Evolutionary conservation across 2,797 vertebrate species (phyloP).

Genomic region (Ctenopoma kingsleyae): DNA sequence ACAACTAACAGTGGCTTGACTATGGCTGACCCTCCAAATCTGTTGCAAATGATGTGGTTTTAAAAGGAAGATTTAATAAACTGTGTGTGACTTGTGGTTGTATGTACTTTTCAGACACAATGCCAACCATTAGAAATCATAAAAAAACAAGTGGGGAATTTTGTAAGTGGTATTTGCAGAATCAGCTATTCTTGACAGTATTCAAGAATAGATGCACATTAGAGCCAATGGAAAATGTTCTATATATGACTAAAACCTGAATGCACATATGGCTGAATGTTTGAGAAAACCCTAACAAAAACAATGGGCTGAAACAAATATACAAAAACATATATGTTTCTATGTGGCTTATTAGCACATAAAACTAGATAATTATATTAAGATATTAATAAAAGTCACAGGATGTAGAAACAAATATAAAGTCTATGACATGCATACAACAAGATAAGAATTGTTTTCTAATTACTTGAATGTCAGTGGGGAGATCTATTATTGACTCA

Average conservation of each 20-base stretch:
- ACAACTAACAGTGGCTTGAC: conserved; percentile 31
- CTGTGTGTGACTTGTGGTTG: conserved; percentile 35
- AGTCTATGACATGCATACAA: not conserved
- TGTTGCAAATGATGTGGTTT: conserved; percentile 57
- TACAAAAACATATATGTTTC: not conserved
- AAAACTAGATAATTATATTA: not conserved
- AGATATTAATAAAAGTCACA: not conserved
- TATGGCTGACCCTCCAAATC: conserved; percentile 40
- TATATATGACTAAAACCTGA: conserved; percentile 14
- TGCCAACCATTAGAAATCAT: conserved; percentile 41
- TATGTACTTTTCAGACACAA: conserved; percentile 37
- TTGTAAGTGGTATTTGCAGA: conserved; percentile 42
- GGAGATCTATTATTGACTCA: conserved; percentile 15
- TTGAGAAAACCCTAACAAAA: not conserved
- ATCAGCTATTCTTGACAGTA: conserved; percentile 47
- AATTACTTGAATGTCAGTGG: conserved; percentile 37
- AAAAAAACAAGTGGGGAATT: conserved; percentile 15
- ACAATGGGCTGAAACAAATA: not conserved
- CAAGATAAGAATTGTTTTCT: not conserved
- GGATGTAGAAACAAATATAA: not conserved
- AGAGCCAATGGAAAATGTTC: conserved; percentile 10
- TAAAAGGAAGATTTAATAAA: conserved; percentile 44
- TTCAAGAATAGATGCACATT: conserved; percentile 30
- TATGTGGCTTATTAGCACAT: not conserved
- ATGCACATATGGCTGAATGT: not conserved